Conservation (phyloP, 2,113 vertebrate species). For the Lanius collurio region DNA sequence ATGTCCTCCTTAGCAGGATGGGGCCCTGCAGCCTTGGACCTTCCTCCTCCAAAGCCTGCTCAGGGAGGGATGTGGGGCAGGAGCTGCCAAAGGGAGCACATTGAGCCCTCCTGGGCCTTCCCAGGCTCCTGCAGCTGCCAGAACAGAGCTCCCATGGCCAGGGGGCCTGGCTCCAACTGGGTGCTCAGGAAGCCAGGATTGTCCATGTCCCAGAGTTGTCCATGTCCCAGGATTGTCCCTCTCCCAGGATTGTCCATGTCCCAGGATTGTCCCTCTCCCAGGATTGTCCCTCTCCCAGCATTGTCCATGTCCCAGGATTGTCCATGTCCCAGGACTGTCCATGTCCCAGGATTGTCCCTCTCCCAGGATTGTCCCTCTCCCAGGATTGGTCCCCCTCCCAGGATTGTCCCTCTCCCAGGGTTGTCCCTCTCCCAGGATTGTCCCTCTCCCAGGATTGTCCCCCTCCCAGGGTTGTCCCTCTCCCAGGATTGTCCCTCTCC, state of each 20-base stretch:
- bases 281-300: background rate
- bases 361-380: background rate
- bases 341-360: no score
- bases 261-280: no score
- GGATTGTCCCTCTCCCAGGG: background rate
- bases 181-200: background rate
- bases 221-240: background rate
- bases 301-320: no score
- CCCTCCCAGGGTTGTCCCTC: background rate
- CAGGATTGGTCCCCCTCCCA: no score
- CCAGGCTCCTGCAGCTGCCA: background rate
- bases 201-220: background rate
- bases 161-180: background rate
- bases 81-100: background rate
- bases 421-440: background rate
- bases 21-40: background rate
- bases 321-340: no score
- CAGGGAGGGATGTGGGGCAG: background rate
- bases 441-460: background rate
- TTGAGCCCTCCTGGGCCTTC: background rate
- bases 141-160: background rate
- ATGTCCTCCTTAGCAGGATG: background rate
- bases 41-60: background rate
- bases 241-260: background rate
- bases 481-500: no score